These are phyloP conservation scores for Anoura caudifer DNA, from an alignment of 2,113 vertebrate genomes.

Conservation along the genomic window DNA sequence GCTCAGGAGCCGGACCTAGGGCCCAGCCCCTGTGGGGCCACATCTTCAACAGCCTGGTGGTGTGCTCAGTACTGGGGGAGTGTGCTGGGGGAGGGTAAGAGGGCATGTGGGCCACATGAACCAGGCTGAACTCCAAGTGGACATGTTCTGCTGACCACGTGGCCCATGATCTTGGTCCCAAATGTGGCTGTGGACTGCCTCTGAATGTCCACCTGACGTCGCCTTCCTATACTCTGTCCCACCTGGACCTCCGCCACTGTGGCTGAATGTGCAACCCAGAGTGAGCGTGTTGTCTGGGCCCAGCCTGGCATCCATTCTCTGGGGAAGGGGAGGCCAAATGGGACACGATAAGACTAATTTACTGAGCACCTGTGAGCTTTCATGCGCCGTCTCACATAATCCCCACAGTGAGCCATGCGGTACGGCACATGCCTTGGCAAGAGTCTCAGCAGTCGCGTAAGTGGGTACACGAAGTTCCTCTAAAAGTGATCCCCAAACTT, in stretches of 20 bases:
- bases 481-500: background rate
- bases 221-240: background rate
- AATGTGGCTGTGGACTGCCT: background rate
- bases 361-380: background rate
- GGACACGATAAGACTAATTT: background rate
- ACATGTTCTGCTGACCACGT: background rate
- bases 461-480: background rate
- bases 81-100: no score
- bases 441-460: background rate
- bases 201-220: background rate
- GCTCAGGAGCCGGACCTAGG: conserved; percentile 63
- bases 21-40: conserved; percentile 24
- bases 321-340: background rate
- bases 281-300: background rate
- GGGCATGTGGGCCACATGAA: background rate
- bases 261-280: background rate
- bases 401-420: background rate
- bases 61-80: conserved; percentile 74
- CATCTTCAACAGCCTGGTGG: conserved; percentile 82
- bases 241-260: background rate
- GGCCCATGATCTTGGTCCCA: background rate
- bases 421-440: background rate
- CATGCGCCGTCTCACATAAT: background rate
- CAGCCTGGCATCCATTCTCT: background rate
- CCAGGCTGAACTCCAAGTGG: background rate